Base-by-base conservation (phyloP, 1,140 invertebrate genomes). In the Stegodyphus mimosarum region DNA sequence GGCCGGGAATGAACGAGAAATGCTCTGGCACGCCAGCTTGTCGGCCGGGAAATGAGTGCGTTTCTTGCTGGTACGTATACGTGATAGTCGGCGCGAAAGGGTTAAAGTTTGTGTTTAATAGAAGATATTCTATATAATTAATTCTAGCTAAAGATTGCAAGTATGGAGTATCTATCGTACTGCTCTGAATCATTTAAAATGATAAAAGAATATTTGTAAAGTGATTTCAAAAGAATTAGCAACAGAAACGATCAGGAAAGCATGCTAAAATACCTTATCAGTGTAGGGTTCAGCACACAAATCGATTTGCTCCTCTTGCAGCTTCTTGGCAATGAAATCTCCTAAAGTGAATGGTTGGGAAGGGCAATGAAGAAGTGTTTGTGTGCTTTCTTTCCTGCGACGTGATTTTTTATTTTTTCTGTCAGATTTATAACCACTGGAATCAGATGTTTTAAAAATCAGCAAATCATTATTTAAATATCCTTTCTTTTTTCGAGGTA, bases 251-350 rank as follows among this genome's bases (percentile, higher is more conserved):
- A 33, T 33, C 33, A 33, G 3, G 33, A 60, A 60, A 10, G 5
- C 2, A 5, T 15, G 15, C 55, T 67, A 15, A 67, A 66, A 86
- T 80, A 91, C 90, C 73, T 88, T 87, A 75, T 89, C 89, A 15
- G 90, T 89, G 85, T 90, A 91, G 6, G 91, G 91, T 78, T 90
- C 89, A 53, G 83, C 73, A 33, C 90, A 88, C 7, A 91, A 87
- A 83, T 91, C 90, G 67, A 91, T 91, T n/a, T 87, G 89, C 80
- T 91, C 91, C 17, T 89, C 89, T 15, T 88, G 87, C 6, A 91
- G 87, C 79, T 91, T 90, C 17, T 83, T 72, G 5, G 74, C 55
- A 5, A 88, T 67, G 33, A 81, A 71, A 71, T 87, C 79, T 10
- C 75, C 60, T 55, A 88, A 69, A 13, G 83, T 78, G 6, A 51